Percentiles rank a stretch among this genome's conserved stretches.
phyloP scores from a whole-genome alignment of 2,113 vertebrate genomes.

The Falco punctatus region DNA sequence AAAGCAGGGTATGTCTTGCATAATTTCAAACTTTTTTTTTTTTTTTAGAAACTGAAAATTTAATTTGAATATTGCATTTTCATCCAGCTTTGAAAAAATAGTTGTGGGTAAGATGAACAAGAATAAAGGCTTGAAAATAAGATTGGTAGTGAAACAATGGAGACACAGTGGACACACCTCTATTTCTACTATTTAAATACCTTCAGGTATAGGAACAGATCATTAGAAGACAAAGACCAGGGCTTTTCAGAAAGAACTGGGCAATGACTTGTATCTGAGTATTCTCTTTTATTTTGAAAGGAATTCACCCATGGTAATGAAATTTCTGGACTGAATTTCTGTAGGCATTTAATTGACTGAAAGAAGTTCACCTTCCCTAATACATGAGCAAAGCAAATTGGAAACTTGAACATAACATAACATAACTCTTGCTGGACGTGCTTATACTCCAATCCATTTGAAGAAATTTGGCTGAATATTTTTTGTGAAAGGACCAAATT shows the following conservation, averaged over 20 bases:
- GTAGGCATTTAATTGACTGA: background rate
- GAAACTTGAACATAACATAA: background rate
- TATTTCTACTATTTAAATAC: background rate
- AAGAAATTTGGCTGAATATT: background rate
- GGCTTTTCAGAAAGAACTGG: background rate
- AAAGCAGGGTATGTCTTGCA: background rate
- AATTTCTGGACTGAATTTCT: constrained; percentile 1
- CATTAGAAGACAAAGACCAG: background rate
- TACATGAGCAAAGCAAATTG: background rate
- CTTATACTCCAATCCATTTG: background rate
- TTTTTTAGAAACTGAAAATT: constrained; percentile 2
- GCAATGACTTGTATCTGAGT: background rate
- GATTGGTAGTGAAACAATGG: background rate
- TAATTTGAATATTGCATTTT: background rate
- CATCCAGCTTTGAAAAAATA: background rate
- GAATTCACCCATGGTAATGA: background rate
- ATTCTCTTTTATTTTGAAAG: background rate
- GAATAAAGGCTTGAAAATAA: background rate
- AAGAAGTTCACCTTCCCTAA: background rate
- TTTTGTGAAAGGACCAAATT: background rate
- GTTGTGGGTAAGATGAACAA: background rate
- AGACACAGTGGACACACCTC: background rate
- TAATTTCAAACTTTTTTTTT: background rate
- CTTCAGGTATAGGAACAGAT: background rate
- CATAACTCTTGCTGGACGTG: background rate